Conservation (phyloP, 2,113 vertebrate genomes). For the Cebus imitator region DNA sequence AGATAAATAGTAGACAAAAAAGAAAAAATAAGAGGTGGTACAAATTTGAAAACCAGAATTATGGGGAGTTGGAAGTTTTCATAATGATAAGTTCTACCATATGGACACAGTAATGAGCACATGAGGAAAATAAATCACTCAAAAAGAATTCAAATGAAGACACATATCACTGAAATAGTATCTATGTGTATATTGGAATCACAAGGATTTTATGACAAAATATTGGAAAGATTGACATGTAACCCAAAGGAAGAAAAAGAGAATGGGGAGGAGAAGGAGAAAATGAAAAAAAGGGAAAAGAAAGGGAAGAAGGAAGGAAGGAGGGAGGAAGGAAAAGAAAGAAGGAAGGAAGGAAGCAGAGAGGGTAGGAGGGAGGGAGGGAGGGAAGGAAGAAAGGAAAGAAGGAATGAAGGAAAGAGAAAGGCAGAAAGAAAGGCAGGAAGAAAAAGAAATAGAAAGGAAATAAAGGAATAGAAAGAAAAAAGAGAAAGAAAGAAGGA, state of each 20-base stretch:
- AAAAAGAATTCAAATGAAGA: neutral
- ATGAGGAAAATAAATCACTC: neutral
- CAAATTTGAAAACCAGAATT: neutral
- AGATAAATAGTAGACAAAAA: neutral
- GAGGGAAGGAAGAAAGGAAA: neutral
- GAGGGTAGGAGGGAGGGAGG: fast-evolving
- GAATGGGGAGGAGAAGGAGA: fast-evolving
- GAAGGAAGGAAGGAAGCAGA: neutral
- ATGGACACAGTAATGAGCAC: neutral
- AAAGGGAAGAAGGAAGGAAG: too few species aligned
- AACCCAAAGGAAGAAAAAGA: neutral
- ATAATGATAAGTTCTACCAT: neutral
- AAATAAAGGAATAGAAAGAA: neutral
- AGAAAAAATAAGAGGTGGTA: neutral
- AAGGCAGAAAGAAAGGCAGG: too few species aligned
- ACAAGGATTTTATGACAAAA: neutral
- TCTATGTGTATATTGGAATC: neutral
- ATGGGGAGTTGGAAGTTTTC: neutral
- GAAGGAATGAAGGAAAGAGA: fast-evolving
- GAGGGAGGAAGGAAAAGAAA: fast-evolving
- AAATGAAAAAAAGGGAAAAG: fast-evolving
- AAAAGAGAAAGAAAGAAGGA: too few species aligned
- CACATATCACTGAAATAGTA: neutral
- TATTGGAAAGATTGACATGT: neutral
- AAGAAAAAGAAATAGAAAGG: neutral